Percentiles rank a stretch among this genome's conserved stretches.
These are phyloP conservation scores for Boulengeromyrus knoepffleri DNA, from an alignment of 2,113 vertebrate species.

Conservation along the genomic window DNA sequence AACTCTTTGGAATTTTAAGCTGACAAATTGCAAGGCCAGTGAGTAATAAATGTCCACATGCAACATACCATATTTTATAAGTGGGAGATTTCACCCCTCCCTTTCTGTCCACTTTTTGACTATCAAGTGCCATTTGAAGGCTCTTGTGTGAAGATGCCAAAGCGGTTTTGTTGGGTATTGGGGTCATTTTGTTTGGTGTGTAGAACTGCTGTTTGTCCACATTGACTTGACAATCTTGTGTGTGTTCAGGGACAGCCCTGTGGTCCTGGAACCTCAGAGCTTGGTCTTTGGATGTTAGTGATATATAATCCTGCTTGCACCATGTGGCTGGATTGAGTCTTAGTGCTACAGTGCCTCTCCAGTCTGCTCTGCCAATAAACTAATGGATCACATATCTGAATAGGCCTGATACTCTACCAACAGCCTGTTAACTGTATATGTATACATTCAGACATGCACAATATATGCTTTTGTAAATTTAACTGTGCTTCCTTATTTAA, in stretches of 20 bases:
- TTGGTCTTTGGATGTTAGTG: background rate
- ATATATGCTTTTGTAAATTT: background rate
- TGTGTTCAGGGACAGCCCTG: background rate
- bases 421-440: background rate
- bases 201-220: background rate
- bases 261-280: background rate
- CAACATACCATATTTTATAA: background rate
- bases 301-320: background rate
- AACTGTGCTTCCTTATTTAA: background rate
- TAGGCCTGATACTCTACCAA: background rate
- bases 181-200: background rate
- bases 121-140: background rate
- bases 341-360: background rate
- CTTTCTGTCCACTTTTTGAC: background rate
- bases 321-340: conserved; percentile 5
- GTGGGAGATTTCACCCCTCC: background rate
- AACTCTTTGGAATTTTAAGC: background rate
- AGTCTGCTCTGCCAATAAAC: background rate
- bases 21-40: background rate
- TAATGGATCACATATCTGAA: background rate
- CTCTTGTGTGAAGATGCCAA: background rate
- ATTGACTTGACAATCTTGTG: background rate
- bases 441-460: background rate
- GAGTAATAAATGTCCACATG: background rate
- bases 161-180: background rate